These are phyloP conservation scores for Acanthosepion pharaonis DNA, from an alignment of 2,888 invertebrate genomes.

Conservation along the genomic window DNA sequence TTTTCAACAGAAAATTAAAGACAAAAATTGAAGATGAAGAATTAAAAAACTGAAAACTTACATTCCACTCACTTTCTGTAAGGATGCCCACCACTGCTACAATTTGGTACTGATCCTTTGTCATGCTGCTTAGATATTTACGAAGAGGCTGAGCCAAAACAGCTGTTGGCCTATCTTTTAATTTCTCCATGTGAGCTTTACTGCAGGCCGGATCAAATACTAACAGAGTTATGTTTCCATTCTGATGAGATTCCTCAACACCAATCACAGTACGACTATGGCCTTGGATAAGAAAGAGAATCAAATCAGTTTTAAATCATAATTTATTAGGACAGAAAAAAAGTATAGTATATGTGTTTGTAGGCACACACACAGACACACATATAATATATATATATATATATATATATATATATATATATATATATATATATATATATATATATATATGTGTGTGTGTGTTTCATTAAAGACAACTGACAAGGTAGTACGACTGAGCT, in stretches of 20 bases:
- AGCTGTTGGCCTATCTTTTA: slow-evolving; percentile 79
- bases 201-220: slow-evolving; percentile 86
- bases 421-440: too few relatives aligned
- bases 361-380: too few relatives aligned
- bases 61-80: slow-evolving; percentile 79
- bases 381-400: too few relatives aligned
- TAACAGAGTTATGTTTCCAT: slow-evolving; percentile 80
- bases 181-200: slow-evolving; percentile 85
- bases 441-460: too few relatives aligned
- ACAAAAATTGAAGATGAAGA: background rate
- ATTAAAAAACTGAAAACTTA: slow-evolving; percentile 47
- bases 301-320: background rate
- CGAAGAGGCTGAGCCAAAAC: slow-evolving; percentile 81
- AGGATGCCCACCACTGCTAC: slow-evolving; percentile 86
- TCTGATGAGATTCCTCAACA: slow-evolving; percentile 82
- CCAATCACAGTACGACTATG: slow-evolving; percentile 93
- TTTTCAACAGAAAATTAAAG: background rate
- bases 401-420: too few relatives aligned
- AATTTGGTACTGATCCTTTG: slow-evolving; percentile 88
- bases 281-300: slow-evolving; percentile 55
- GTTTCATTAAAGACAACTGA: too few relatives aligned
- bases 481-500: too few relatives aligned
- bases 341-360: too few relatives aligned
- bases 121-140: slow-evolving; percentile 76
- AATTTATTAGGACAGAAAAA: too few relatives aligned